Evolutionary conservation across 2,888 invertebrate species (phyloP).

Genomic region (Mythimna pallens): DNA sequence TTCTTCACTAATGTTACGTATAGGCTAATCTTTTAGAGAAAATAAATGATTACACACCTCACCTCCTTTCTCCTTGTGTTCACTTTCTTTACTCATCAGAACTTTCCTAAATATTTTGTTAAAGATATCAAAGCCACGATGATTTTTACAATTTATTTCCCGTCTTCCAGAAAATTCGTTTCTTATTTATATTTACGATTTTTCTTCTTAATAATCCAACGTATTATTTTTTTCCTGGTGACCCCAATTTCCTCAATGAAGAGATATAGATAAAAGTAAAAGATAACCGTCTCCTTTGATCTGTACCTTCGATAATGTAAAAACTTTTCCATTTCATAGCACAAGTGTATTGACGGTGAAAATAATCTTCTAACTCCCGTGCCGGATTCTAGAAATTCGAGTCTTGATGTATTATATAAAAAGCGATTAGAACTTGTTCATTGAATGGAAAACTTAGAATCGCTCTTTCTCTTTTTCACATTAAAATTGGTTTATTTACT

Average conservation of each 20-base stretch:
- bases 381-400: background rate
- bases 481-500: background rate
- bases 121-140: background rate
- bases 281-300: conserved; percentile 16
- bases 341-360: background rate
- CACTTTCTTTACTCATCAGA: background rate
- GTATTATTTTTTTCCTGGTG: background rate
- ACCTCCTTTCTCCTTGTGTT: no score
- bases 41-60: no score
- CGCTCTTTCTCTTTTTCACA: background rate
- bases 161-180: background rate
- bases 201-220: background rate
- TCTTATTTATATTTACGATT: background rate
- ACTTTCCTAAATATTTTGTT: background rate
- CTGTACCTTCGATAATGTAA: background rate
- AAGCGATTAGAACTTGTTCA: background rate
- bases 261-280: background rate
- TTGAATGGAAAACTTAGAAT: background rate
- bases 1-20: no score
- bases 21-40: no score
- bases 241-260: background rate
- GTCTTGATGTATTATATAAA: background rate
- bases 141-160: background rate
- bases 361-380: background rate
- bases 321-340: conserved; percentile 9